Base-by-base conservation (phyloP, 1,140 invertebrate genomes). In the Apis dorsata region DNA sequence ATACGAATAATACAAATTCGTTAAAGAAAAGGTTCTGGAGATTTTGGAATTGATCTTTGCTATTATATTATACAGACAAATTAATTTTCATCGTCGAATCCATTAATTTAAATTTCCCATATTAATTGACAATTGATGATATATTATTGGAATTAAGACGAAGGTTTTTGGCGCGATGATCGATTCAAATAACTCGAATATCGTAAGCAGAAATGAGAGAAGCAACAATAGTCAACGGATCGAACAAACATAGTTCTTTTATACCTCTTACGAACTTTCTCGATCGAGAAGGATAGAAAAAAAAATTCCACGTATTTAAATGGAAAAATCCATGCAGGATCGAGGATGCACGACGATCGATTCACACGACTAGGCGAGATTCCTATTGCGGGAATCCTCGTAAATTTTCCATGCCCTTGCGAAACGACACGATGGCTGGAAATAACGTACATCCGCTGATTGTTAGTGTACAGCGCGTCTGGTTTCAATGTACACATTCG, bases 361-460 rank as follows among this genome's bases (percentile, higher is more conserved):
- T 28, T n/a, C 9, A 24, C 34, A 17, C n/a, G n/a, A n/a, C 44
- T 71, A 62, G 44, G 10, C 28, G 3, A 79, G 24, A n/a, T 8
- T 49, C 4, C n/a, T 21, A 7, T 24, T 15, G 8, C 34, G 10
- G 9, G 57, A 44, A 17, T 62, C n/a, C 68, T 72, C 78, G 49
- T 72, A 63, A 55, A 79, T 71, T 60, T 44, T 63, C 57, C 11
- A 19, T 34, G 10, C 34, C 49, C 57, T 44, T 12, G 8, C 5
- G 55, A 2, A 62, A 44, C 53, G 34, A 60, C 60, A 53, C 34
- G 34, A 44, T 57, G 44, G 13, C 34, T 79, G n/a, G 34, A 62
- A 74, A 60, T 74, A 74, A 49, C 21, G 17, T 74, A 57, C 57
- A 74, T 74, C 57, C 57, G 21, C 21, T 51, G 55, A 79, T 49